Evolutionary conservation across 2,113 vertebrate genomes (phyloP).

Genomic region (Salminus brasiliensis): DNA sequence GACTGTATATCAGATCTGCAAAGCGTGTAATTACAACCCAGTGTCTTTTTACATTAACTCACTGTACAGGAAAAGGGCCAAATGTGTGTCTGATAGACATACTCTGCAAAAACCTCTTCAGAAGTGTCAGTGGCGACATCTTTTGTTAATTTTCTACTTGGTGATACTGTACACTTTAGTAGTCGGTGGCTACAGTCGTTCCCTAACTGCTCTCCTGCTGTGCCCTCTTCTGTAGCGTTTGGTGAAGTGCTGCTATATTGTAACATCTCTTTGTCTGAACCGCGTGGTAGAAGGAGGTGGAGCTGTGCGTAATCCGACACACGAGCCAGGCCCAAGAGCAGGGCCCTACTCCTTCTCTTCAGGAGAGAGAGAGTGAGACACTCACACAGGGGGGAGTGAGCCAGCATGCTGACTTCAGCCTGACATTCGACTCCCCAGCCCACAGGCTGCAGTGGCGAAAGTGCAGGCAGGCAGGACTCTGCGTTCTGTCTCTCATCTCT

Average conservation of each 20-base stretch:
- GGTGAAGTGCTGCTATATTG: constrained; percentile 30
- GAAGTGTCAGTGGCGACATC: no score
- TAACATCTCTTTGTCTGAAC: constrained; percentile 47
- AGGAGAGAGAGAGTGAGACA: constrained; percentile 47
- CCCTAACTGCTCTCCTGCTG: constrained; percentile 2
- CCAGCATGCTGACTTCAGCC: constrained; percentile 40
- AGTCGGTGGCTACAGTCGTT: not conserved
- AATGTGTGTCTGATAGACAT: no score
- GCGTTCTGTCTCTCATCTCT: constrained; percentile 11
- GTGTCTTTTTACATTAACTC: no score
- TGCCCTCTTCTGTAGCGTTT: constrained; percentile 32
- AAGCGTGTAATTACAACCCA: no score
- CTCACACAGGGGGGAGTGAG: constrained; percentile 18
- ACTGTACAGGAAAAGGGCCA: no score
- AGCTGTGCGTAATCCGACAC: constrained; percentile 71
- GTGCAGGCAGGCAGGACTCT: constrained; percentile 26
- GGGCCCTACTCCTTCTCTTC: constrained; percentile 59
- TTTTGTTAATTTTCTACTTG: no score
- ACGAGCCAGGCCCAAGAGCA: constrained; percentile 57
- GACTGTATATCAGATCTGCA: no score
- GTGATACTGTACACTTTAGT: not conserved
- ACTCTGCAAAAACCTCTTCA: no score
- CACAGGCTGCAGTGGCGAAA: constrained; percentile 44
- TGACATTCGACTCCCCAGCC: constrained; percentile 54
- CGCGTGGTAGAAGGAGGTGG: constrained; percentile 59